phyloP scores from a whole-genome alignment of 2,888 invertebrate species.

The Apamea epomidion region DNA sequence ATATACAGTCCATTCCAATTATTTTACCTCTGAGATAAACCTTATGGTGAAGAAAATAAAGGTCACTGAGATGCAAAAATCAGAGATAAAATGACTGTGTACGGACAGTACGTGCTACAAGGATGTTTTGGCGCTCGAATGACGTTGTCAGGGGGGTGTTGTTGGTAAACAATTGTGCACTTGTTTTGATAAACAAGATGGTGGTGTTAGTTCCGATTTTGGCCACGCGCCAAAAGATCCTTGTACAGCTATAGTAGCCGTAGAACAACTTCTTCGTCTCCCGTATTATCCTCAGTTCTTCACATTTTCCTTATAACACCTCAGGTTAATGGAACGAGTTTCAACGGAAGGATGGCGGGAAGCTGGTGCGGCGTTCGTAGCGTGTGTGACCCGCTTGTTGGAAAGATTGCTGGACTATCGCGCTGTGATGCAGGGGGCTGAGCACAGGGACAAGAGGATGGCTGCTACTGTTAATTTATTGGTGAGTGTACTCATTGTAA shows the following conservation, averaged over 20 bases:
- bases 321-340: conserved; percentile 94
- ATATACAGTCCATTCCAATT: accelerated
- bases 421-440: conserved; percentile 98
- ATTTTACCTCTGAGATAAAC: neutral
- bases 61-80: neutral
- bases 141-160: neutral
- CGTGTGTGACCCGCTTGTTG: conserved; percentile 96
- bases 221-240: neutral
- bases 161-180: neutral
- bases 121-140: neutral
- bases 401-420: conserved; percentile 98
- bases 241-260: neutral
- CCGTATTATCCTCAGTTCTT: neutral
- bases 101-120: neutral
- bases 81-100: neutral
- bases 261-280: neutral
- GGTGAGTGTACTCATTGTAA: conserved; percentile 84
- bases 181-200: neutral
- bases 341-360: conserved; percentile 97
- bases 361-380: conserved; percentile 97
- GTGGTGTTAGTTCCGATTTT: neutral
- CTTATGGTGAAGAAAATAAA: neutral
- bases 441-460: conserved; percentile 98
- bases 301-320: neutral
- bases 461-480: conserved; percentile 98